phyloP scores from a whole-genome alignment of 1,140 invertebrate genomes.

The Drosophila sucinea region DNA sequence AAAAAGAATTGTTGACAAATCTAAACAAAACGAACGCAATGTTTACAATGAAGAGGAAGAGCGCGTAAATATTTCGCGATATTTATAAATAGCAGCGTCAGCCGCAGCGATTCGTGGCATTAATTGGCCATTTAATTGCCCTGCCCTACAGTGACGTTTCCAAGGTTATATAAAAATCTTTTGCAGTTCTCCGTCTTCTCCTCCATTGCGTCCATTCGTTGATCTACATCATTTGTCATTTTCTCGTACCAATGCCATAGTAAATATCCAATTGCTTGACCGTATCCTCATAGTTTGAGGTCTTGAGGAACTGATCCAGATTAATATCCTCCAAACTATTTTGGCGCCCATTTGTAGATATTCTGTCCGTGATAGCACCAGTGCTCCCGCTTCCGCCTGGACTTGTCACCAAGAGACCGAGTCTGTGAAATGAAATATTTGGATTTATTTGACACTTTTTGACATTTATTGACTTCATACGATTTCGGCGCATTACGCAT shows the following conservation, averaged over 20 bases:
- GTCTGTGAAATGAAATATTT: constrained; percentile 35
- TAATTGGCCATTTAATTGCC: constrained; percentile 70
- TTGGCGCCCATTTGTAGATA: constrained; percentile 81
- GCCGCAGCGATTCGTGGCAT: constrained; percentile 29
- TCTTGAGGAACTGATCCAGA: constrained; percentile 90
- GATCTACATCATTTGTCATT: neutral
- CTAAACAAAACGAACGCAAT: constrained; percentile 69
- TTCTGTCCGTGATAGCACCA: constrained; percentile 45
- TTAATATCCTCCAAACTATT: constrained; percentile 88
- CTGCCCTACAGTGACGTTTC: constrained; percentile 42
- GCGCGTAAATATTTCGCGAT: constrained; percentile 44
- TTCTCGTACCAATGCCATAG: constrained; percentile 92
- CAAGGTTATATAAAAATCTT: constrained; percentile 70
- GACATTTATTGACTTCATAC: constrained; percentile 37
- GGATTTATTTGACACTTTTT: neutral
- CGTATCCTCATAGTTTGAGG: constrained; percentile 94
- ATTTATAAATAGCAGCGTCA: constrained; percentile 66
- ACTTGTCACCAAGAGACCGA: constrained; percentile 72
- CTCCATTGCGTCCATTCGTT: neutral
- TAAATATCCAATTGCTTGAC: constrained; percentile 95
- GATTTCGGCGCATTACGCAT: constrained; percentile 80
- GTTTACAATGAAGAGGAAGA: constrained; percentile 47
- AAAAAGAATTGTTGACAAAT: constrained; percentile 42
- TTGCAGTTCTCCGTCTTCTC: neutral
- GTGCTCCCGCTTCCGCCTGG: constrained; percentile 71